Percentiles rank a stretch among this genome's conserved stretches.
phyloP scores from a whole-genome alignment of 2,113 vertebrate species.

The Arizona elegans region DNA sequence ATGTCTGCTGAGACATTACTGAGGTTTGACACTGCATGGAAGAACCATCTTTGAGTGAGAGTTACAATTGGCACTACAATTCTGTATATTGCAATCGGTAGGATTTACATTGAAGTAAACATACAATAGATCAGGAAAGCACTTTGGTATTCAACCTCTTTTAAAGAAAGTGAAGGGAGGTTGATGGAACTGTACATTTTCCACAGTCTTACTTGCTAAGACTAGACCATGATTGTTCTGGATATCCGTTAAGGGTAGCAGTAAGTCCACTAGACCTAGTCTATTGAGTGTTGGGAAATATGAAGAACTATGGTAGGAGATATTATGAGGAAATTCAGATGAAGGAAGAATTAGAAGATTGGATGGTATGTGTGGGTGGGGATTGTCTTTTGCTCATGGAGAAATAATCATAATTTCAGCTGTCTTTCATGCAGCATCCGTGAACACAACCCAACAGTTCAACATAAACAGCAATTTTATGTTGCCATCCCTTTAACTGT shows the following conservation, averaged over 20 bases:
- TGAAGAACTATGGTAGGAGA: background rate
- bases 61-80: background rate
- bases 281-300: background rate
- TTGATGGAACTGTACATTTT: background rate
- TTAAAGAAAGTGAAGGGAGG: background rate
- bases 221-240: background rate
- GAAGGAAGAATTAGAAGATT: background rate
- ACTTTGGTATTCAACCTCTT: background rate
- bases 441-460: constrained; percentile 38
- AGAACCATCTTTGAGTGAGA: background rate
- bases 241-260: background rate
- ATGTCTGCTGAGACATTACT: background rate
- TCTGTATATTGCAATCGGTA: too few species aligned
- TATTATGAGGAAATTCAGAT: background rate
- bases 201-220: background rate
- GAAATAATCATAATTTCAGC: background rate
- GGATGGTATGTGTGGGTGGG: background rate
- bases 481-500: constrained; percentile 10
- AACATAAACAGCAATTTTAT: accelerated
- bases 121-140: background rate
- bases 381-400: background rate
- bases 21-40: background rate
- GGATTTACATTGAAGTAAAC: background rate
- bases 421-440: constrained; percentile 22
- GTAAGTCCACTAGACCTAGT: background rate